Conservation (phyloP, 2,797 vertebrate genomes). For the Pseudochaenichthys georgianus region DNA sequence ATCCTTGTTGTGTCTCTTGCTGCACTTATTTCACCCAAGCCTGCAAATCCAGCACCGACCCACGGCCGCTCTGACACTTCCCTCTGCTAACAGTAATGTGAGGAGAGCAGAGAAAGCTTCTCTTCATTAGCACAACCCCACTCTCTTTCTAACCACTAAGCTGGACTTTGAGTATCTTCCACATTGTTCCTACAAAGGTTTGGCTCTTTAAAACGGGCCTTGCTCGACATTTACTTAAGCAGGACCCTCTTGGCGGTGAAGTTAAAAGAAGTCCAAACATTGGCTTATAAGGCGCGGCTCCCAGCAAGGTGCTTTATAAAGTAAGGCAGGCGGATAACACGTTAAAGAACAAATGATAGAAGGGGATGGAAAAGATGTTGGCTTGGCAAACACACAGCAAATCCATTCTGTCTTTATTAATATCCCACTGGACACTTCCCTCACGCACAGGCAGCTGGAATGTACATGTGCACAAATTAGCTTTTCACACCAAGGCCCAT, state of each 20-base stretch:
- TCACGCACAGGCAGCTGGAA: constrained; percentile 47
- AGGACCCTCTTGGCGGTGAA: constrained; percentile 62
- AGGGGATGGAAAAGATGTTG: constrained; percentile 64
- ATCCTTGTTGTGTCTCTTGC: constrained; percentile 61
- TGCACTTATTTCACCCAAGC: constrained; percentile 46
- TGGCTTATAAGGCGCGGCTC: constrained; percentile 81
- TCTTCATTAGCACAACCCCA: constrained; percentile 27
- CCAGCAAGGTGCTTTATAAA: constrained; percentile 70
- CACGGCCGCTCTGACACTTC: constrained; percentile 18
- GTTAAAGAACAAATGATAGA: constrained; percentile 53
- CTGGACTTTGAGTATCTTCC: constrained; percentile 33
- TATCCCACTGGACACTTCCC: constrained; percentile 52
- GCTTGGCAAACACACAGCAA: constrained; percentile 65
- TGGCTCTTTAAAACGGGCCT: constrained; percentile 47
- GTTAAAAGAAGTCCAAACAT: constrained; percentile 81
- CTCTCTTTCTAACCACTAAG: constrained; percentile 40
- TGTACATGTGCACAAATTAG: constrained; percentile 20
- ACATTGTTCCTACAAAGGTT: constrained; percentile 42
- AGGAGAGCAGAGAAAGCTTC: constrained; percentile 38
- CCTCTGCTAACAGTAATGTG: constrained; percentile 34
- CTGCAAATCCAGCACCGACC: constrained; percentile 47
- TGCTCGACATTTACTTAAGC: constrained; percentile 68
- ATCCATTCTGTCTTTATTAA: constrained; percentile 63
- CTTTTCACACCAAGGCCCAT: constrained; percentile 23
- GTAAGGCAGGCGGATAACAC: constrained; percentile 52